These are phyloP conservation scores for Varanus salvator DNA, from an alignment of 2,113 vertebrate genomes.

Conservation along the genomic window DNA sequence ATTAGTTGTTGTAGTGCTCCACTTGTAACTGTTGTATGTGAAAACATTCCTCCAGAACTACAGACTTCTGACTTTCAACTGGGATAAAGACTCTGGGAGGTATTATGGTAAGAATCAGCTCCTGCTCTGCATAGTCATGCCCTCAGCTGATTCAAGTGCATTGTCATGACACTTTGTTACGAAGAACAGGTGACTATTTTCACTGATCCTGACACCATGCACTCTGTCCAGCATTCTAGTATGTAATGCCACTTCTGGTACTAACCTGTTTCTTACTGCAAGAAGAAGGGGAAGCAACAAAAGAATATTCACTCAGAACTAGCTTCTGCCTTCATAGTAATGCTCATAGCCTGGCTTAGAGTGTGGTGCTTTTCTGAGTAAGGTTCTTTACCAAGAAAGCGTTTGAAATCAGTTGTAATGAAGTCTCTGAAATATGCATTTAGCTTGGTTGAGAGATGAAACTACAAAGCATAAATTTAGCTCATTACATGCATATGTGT, in stretches of 20 bases:
- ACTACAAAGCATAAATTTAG: slow-evolving; percentile 11
- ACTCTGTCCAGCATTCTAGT: not conserved
- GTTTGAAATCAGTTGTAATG: fast-evolving
- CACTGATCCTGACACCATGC: not conserved
- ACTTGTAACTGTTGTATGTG: not conserved
- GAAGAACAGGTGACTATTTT: not conserved
- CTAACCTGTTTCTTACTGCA: not conserved
- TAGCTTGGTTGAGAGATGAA: not conserved
- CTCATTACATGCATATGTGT: slow-evolving; percentile 19
- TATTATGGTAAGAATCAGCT: not conserved
- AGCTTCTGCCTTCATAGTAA: not conserved
- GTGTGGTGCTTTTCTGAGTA: not conserved
- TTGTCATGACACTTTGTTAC: not conserved
- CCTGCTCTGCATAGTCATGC: not conserved
- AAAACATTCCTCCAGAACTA: not conserved
- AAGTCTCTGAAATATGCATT: not conserved
- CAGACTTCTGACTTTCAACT: not conserved
- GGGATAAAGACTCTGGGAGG: not conserved
- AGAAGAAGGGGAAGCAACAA: not conserved
- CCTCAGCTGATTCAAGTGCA: not conserved
- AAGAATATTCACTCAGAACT: not conserved
- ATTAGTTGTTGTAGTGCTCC: not conserved
- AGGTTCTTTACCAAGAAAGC: not conserved
- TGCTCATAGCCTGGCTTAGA: not conserved
- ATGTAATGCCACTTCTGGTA: not conserved